A percentile compares a stretch with the other conserved stretches of the same genome.
These are phyloP conservation scores for Bacillus rossius DNA, from an alignment of 1,140 invertebrate species.

Conservation along the genomic window DNA sequence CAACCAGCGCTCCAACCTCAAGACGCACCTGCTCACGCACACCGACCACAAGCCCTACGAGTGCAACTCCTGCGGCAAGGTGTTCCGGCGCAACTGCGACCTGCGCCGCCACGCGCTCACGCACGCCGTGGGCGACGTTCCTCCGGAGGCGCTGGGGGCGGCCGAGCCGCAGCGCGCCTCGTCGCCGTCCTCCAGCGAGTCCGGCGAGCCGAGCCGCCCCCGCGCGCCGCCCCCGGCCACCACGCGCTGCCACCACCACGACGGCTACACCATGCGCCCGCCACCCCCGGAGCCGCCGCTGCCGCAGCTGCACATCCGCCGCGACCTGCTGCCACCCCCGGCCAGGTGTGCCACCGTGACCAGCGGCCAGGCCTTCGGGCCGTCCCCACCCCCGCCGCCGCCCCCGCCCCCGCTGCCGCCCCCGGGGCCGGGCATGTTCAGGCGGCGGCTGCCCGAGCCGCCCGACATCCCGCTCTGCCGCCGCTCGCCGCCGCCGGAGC, in stretches of 20 bases:
- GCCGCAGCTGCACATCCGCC: conserved; percentile 8
- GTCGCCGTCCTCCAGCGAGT: background rate
- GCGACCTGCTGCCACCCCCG: background rate
- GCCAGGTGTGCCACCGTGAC: background rate
- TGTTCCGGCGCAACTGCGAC: conserved; percentile 81
- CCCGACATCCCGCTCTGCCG: conserved; percentile 1
- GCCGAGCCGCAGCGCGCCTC: conserved; percentile 26
- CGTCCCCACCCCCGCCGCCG: background rate
- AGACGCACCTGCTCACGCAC: conserved; percentile 91
- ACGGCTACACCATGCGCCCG: conserved; percentile 4
- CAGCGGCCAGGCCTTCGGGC: background rate
- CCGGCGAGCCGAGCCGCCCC: background rate
- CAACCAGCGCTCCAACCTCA: conserved; percentile 87
- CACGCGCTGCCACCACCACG: background rate
- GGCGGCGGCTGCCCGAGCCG: background rate
- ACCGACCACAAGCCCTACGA: conserved; percentile 94
- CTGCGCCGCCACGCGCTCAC: conserved; percentile 76
- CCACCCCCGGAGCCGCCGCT: background rate
- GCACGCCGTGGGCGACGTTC: conserved; percentile 77
- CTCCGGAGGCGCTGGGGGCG: conserved; percentile 58
- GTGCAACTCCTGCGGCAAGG: conserved; percentile 84
- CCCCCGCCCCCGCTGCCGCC: background rate
- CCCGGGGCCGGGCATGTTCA: background rate
- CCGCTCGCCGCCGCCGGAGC: background rate
- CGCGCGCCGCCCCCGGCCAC: background rate